phyloP scores from a whole-genome alignment of 2,113 vertebrate species.

The Clinocottus analis region DNA sequence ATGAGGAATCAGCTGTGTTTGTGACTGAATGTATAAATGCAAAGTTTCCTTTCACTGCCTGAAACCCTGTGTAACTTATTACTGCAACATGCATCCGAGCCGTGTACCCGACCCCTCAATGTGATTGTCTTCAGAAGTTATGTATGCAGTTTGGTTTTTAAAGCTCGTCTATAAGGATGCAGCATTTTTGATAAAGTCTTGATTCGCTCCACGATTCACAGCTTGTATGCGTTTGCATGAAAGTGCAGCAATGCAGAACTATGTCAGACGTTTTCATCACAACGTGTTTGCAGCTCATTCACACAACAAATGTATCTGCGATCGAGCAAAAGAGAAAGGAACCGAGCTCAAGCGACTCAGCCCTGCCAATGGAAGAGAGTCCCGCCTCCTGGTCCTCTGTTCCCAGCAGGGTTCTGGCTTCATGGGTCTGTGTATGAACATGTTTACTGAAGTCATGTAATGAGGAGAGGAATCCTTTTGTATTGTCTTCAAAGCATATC shows the following conservation, averaged over 20 bases:
- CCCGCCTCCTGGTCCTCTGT: constrained; percentile 25
- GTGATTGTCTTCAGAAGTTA: constrained; percentile 64
- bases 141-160: constrained; percentile 44
- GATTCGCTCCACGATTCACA: constrained; percentile 34
- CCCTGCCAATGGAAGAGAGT: constrained; percentile 24
- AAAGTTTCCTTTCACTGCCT: constrained; percentile 43
- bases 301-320: not conserved
- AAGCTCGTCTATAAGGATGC: constrained; percentile 24
- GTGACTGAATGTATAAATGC: constrained; percentile 59
- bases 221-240: constrained; percentile 48
- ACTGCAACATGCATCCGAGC: constrained; percentile 59
- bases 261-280: constrained; percentile 6
- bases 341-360: constrained; percentile 23
- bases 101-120: constrained; percentile 63
- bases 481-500: constrained; percentile 38
- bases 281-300: constrained; percentile 11
- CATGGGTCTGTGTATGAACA: constrained; percentile 29
- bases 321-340: constrained; percentile 27
- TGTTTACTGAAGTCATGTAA: constrained; percentile 39
- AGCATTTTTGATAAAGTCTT: constrained; percentile 23
- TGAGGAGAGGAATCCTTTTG: constrained; percentile 22
- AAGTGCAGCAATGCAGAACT: constrained; percentile 22
- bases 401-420: constrained; percentile 27
- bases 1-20: constrained; percentile 32
- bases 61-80: constrained; percentile 57